A percentile compares a stretch with the other conserved stretches of the same genome.
These are phyloP conservation scores for Tinea pellionella DNA, from an alignment of 2,888 invertebrate genomes.

Conservation along the genomic window DNA sequence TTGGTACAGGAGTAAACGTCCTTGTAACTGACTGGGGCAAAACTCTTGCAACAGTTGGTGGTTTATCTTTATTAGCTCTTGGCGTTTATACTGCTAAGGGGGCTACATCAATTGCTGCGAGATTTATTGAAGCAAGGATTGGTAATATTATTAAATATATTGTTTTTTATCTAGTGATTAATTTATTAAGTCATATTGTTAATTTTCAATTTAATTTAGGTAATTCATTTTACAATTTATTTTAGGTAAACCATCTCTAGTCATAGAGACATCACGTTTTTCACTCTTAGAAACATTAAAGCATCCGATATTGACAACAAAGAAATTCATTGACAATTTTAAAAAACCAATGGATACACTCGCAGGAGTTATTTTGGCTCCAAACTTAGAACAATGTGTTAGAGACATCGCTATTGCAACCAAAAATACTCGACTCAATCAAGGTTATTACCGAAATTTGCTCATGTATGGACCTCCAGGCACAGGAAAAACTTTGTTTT, in stretches of 20 bases:
- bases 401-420: slow-evolving; percentile 98
- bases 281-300: slow-evolving; percentile 86
- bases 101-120: slow-evolving; percentile 87
- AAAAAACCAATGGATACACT: slow-evolving; percentile 72
- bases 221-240: too few relatives aligned
- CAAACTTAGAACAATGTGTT: slow-evolving; percentile 89
- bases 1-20: slow-evolving; percentile 92
- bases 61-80: slow-evolving; percentile 89
- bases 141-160: not conserved
- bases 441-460: slow-evolving; percentile 95
- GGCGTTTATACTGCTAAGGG: slow-evolving; percentile 97
- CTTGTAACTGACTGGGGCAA: slow-evolving; percentile 97
- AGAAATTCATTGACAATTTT: slow-evolving; percentile 70
- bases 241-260: slow-evolving; percentile 85
- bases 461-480: slow-evolving; percentile 99
- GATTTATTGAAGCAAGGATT: slow-evolving; percentile 88
- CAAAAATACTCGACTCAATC: slow-evolving; percentile 94
- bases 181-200: too few relatives aligned
- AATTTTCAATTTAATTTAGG: too few relatives aligned
- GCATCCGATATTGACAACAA: slow-evolving; percentile 85
- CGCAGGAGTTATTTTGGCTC: slow-evolving; percentile 91
- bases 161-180: too few relatives aligned
- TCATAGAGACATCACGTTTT: slow-evolving; percentile 95
- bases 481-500: slow-evolving; percentile 96
- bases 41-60: slow-evolving; percentile 92